These are phyloP conservation scores for Oreohelix idahoensis DNA, from an alignment of 1,140 invertebrate genomes.

Conservation along the genomic window DNA sequence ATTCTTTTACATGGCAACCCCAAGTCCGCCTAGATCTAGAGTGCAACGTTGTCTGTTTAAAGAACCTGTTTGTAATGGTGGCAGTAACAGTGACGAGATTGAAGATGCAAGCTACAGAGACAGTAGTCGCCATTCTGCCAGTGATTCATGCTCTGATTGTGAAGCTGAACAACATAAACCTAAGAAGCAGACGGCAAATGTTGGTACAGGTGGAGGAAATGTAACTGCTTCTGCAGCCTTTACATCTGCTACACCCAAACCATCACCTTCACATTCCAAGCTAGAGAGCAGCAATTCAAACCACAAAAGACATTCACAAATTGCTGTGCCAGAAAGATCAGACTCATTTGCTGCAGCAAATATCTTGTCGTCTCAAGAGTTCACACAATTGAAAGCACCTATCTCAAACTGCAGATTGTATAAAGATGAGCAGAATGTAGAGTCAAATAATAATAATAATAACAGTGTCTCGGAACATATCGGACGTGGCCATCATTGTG, in stretches of 20 bases:
- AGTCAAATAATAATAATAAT: background rate
- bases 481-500: background rate
- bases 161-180: constrained; percentile 17
- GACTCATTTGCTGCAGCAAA: background rate
- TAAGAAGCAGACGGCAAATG: background rate
- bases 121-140: background rate
- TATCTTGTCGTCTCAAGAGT: background rate
- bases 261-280: background rate
- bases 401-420: background rate
- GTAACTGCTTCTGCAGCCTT: background rate
- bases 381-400: background rate
- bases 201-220: background rate
- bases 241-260: background rate
- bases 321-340: background rate
- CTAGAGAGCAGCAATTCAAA: background rate
- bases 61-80: background rate
- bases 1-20: background rate
- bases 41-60: constrained; percentile 23
- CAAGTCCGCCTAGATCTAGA: background rate
- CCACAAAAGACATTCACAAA: background rate
- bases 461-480: background rate
- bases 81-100: background rate
- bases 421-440: background rate
- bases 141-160: constrained; percentile 17
- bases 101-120: background rate